phyloP scores from a whole-genome alignment of 2,888 invertebrate species.

The Octonoba sinensis region DNA sequence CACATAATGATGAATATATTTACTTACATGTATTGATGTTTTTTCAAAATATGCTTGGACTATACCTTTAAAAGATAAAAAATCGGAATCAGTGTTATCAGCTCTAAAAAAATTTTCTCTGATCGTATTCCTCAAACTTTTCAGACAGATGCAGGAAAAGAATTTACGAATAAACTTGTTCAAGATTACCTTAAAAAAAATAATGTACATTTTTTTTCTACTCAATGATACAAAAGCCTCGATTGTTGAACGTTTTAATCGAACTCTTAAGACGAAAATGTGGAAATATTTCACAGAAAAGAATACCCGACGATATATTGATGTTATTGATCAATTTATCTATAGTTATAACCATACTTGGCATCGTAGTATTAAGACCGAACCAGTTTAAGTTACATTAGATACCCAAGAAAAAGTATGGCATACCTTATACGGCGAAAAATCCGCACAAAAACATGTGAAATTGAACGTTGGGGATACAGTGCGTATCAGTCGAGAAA shows the following conservation, averaged over 20 bases:
- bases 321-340: slow-evolving; percentile 32
- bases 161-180: no score
- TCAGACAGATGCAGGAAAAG: no score
- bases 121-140: no score
- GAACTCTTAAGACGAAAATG: slow-evolving; percentile 68
- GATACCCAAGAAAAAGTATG: slow-evolving; percentile 29
- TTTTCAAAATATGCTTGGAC: no score
- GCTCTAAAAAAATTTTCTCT: no score
- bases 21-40: no score
- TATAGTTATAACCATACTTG: slow-evolving; percentile 45
- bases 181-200: slow-evolving; percentile 19
- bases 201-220: slow-evolving; percentile 66
- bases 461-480: slow-evolving; percentile 37
- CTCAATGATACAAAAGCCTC: slow-evolving; percentile 68
- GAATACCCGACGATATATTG: slow-evolving; percentile 25
- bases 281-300: slow-evolving; percentile 33
- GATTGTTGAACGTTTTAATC: slow-evolving; percentile 68
- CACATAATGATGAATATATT: no score
- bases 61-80: no score
- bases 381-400: slow-evolving; percentile 9
- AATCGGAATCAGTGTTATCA: no score
- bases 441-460: not conserved
- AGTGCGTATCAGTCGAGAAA: slow-evolving; percentile 44
- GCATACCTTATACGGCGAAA: slow-evolving; percentile 5
- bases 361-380: slow-evolving; percentile 33